Percentiles rank a stretch among this genome's conserved stretches.
Conservation (phyloP, 2,797 vertebrate genomes). For the Echeneis naucrates region DNA sequence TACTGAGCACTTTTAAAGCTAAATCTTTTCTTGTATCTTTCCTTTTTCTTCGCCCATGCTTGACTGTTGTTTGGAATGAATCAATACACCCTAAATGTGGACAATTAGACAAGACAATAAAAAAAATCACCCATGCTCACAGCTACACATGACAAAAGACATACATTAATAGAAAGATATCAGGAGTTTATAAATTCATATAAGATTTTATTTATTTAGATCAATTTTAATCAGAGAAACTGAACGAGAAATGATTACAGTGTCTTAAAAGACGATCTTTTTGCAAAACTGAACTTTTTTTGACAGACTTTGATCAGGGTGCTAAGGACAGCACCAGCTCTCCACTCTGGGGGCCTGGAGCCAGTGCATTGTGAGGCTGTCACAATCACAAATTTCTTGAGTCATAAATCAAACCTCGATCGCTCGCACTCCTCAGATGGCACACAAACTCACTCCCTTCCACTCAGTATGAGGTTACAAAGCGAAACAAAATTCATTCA, state of each 20-base stretch:
- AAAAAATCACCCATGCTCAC: too few relatives aligned
- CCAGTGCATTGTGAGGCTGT: not conserved
- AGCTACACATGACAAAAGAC: too few relatives aligned
- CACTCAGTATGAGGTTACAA: not conserved
- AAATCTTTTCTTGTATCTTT: too few relatives aligned
- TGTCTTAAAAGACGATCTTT: not conserved
- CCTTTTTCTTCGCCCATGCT: too few relatives aligned
- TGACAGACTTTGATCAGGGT: not conserved
- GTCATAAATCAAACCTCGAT: constrained; percentile 5
- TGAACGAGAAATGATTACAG: not conserved
- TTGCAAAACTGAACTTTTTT: not conserved
- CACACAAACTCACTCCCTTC: not conserved
- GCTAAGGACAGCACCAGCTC: not conserved
- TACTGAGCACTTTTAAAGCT: too few relatives aligned
- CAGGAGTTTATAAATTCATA: too few relatives aligned
- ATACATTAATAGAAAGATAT: too few relatives aligned
- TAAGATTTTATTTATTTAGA: too few relatives aligned
- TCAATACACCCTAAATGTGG: too few relatives aligned
- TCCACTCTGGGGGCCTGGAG: not conserved
- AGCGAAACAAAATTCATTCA: not conserved
- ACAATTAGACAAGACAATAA: too few relatives aligned
- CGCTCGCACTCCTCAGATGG: not conserved
- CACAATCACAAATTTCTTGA: not conserved
- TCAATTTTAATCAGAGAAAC: too few relatives aligned
- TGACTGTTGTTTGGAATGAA: too few relatives aligned